Evolutionary conservation across 2,888 invertebrate genomes (phyloP).

Genomic region (Tromatobia lineatoria): DNA sequence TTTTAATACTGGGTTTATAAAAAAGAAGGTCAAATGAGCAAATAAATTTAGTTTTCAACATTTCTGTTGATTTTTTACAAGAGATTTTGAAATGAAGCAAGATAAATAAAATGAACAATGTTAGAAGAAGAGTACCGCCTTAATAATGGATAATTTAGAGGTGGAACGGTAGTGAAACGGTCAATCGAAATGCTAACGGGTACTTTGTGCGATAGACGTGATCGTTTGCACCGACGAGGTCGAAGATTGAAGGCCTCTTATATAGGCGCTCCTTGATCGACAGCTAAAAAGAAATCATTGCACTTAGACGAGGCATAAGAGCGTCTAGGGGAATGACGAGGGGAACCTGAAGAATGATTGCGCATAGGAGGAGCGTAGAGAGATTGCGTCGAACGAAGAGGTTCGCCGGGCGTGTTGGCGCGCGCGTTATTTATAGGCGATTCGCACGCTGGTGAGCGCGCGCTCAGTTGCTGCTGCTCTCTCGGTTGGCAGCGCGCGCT

Average conservation of each 20-base stretch:
- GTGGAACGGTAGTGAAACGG: slow-evolving; percentile 32
- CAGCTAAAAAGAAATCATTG: slow-evolving; percentile 34
- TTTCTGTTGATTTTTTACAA: background rate
- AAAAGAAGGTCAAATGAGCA: too few relatives aligned
- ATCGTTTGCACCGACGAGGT: slow-evolving; percentile 26
- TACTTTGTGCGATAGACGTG: slow-evolving; percentile 28
- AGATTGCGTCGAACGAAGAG: slow-evolving; percentile 12
- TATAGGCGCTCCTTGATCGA: slow-evolving; percentile 19
- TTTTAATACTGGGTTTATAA: too few relatives aligned
- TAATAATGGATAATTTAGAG: slow-evolving; percentile 32
- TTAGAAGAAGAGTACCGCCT: background rate
- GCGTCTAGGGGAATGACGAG: background rate
- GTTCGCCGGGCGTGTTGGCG: slow-evolving; percentile 69
- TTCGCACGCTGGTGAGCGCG: slow-evolving; percentile 75
- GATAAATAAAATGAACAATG: background rate
- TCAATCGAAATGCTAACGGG: slow-evolving; percentile 51
- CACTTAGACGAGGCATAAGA: background rate
- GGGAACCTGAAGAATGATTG: slow-evolving; percentile 19
- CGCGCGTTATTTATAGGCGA: slow-evolving; percentile 79
- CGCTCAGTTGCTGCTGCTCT: slow-evolving; percentile 26
- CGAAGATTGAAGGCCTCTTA: slow-evolving; percentile 26
- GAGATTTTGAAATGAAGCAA: background rate
- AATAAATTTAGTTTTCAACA: too few relatives aligned
- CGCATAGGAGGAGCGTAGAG: background rate
- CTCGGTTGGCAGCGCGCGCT: slow-evolving; percentile 59